Conservation (phyloP, 2,888 invertebrate genomes). For the Ornithoptera priamus region DNA sequence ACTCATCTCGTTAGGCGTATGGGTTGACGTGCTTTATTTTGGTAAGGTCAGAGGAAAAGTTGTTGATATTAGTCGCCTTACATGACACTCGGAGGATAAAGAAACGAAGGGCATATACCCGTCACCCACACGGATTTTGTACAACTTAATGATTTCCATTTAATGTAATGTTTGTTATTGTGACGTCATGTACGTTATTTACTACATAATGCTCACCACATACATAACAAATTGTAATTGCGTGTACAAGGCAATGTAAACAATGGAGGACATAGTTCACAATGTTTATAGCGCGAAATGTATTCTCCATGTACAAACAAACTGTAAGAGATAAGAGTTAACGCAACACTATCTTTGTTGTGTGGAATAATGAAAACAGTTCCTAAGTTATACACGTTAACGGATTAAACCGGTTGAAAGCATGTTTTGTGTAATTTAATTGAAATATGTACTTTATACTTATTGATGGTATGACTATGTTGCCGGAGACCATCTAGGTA, state of each 20-base stretch:
- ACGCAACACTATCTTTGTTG: constrained; percentile 20
- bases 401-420: constrained; percentile 1
- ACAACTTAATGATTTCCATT: too few species aligned
- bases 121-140: too few species aligned
- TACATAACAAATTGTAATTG: background rate
- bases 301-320: constrained; percentile 16
- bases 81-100: too few species aligned
- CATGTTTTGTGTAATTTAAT: background rate
- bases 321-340: constrained; percentile 18
- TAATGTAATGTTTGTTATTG: too few species aligned
- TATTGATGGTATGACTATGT: too few species aligned
- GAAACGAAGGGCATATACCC: too few species aligned
- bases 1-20: too few species aligned
- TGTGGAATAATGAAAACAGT: constrained; percentile 16
- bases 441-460: background rate
- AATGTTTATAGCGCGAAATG: constrained; percentile 7
- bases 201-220: background rate
- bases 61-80: too few species aligned
- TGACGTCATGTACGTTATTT: background rate
- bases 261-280: constrained; percentile 10
- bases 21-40: too few species aligned
- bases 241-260: constrained; percentile 4
- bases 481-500: too few species aligned
- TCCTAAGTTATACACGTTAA: background rate
- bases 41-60: too few species aligned